Conservation (phyloP, 2,113 vertebrate species). For the Saccopteryx bilineata region DNA sequence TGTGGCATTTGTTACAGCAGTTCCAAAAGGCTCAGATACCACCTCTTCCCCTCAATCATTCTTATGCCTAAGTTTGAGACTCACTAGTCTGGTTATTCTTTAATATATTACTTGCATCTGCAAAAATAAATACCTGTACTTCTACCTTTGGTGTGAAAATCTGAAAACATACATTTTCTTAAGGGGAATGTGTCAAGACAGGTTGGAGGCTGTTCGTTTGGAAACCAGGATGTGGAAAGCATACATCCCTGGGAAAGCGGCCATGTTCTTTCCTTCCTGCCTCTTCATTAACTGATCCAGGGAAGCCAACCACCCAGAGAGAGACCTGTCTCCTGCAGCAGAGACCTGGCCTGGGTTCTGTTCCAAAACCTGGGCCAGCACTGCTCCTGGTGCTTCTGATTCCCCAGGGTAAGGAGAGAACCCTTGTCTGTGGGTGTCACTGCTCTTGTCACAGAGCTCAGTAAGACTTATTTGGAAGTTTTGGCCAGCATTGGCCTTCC, state of each 20-base stretch:
- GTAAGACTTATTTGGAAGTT: background rate
- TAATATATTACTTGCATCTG: background rate
- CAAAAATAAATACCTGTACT: background rate
- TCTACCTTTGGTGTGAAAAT: conserved; percentile 13
- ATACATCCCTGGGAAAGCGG: background rate
- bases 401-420: background rate
- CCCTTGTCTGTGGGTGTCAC: background rate
- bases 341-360: background rate
- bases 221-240: background rate
- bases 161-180: background rate
- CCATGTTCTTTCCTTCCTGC: background rate
- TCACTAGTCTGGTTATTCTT: background rate
- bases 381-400: background rate
- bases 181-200: background rate
- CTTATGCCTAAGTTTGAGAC: background rate
- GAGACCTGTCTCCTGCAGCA: background rate
- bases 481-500: background rate
- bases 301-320: background rate
- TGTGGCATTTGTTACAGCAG: background rate
- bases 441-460: background rate
- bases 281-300: background rate
- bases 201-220: background rate
- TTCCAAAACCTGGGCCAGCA: background rate
- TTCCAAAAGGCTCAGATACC: background rate
- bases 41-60: background rate